These are phyloP conservation scores for Erebia ligea DNA, from an alignment of 2,888 invertebrate genomes.

Conservation along the genomic window DNA sequence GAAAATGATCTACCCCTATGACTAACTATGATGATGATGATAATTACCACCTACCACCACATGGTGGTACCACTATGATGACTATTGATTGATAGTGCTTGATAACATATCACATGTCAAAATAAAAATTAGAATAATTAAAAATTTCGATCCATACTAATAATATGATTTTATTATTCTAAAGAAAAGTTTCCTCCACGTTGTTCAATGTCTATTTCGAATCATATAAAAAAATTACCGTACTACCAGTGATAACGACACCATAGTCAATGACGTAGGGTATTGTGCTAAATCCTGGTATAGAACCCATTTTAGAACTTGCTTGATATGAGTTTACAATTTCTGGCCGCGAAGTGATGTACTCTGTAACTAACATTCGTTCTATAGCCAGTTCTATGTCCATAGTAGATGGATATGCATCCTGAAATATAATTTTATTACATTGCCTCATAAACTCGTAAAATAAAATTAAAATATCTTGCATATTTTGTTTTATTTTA, in stretches of 20 bases:
- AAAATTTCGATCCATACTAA: neutral
- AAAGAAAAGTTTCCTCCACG: neutral
- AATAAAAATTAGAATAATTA: neutral
- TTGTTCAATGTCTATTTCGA: no score
- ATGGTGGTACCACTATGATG: no score
- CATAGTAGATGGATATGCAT: constrained; percentile 76
- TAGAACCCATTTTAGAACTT: constrained; percentile 61
- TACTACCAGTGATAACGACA: constrained; percentile 76
- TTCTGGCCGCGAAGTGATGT: constrained; percentile 69
- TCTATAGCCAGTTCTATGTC: constrained; percentile 86
- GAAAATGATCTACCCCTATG: no score
- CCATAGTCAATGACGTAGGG: constrained; percentile 83
- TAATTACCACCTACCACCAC: no score
- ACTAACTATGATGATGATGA: no score
- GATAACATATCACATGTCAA: neutral
- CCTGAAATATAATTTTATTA: constrained; percentile 54
- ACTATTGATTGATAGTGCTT: no score
- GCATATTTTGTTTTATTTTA: no score
- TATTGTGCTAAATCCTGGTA: constrained; percentile 75
- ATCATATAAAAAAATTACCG: constrained; percentile 49
- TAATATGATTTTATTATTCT: neutral
- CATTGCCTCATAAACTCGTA: constrained; percentile 3
- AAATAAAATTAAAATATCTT: neutral
- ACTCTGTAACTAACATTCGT: constrained; percentile 73
- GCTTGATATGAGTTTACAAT: constrained; percentile 58